A percentile compares a stretch with the other conserved stretches of the same genome.
Evolutionary conservation across 2,113 vertebrate genomes (phyloP).

Genomic region (Chionomys nivalis): DNA sequence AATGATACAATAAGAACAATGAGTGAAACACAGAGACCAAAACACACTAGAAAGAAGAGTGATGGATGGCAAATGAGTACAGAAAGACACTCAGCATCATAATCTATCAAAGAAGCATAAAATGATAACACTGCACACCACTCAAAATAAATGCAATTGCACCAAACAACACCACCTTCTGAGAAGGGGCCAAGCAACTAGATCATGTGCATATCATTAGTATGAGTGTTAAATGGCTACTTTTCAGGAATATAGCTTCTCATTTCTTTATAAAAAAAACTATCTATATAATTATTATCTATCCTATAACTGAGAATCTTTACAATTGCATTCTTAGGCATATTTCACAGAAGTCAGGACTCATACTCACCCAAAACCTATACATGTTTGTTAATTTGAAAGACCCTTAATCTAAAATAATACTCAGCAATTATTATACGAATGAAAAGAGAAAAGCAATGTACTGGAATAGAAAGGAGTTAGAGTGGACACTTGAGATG

Average conservation of each 20-base stretch:
- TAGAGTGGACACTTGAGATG: neutral
- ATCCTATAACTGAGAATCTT: neutral
- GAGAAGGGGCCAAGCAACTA: neutral
- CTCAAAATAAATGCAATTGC: neutral
- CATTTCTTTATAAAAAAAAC: neutral
- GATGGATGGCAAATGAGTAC: neutral
- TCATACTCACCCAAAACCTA: neutral
- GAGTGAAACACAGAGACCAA: neutral
- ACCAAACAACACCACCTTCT: neutral
- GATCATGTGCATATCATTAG: no score
- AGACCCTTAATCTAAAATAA: neutral
- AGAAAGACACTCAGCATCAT: neutral
- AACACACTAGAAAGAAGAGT: neutral
- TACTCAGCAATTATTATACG: neutral
- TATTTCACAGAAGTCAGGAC: neutral
- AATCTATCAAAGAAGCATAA: neutral
- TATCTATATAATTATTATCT: neutral
- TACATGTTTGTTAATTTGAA: neutral
- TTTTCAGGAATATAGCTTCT: neutral
- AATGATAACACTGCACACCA: neutral
- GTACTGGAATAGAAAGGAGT: neutral
- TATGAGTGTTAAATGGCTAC: neutral
- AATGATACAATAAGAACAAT: neutral
- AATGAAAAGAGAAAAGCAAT: neutral
- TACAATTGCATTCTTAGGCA: neutral